phyloP scores from a whole-genome alignment of 2,888 invertebrate species.

The Norana najaformis region DNA sequence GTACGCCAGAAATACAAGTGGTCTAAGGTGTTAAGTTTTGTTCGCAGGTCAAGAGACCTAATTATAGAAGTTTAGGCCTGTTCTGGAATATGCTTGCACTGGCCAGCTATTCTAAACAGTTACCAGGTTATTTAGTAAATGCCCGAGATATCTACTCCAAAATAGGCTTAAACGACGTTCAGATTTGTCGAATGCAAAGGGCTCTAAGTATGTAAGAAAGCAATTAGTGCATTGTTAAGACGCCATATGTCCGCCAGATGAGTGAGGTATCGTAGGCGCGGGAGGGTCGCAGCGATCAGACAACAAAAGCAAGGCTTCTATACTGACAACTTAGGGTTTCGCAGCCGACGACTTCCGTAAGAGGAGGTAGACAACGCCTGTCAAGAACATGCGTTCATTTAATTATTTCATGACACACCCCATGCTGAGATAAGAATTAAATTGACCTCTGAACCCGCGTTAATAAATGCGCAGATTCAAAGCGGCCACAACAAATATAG shows the following conservation, averaged over 20 bases:
- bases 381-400: background rate
- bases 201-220: too few species aligned
- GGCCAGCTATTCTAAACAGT: background rate
- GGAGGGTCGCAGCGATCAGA: too few species aligned
- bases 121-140: background rate
- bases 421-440: conserved; percentile 13
- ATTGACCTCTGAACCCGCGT: background rate
- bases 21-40: too few species aligned
- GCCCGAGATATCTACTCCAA: background rate
- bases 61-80: too few species aligned
- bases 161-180: background rate
- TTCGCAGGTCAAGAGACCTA: too few species aligned
- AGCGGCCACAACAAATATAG: background rate
- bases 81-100: background rate
- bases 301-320: too few species aligned
- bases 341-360: background rate
- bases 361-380: background rate
- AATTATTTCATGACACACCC: background rate
- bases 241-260: too few species aligned
- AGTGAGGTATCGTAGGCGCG: too few species aligned
- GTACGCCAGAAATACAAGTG: too few species aligned
- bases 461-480: background rate
- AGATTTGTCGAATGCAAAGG: background rate
- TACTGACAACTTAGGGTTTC: background rate
- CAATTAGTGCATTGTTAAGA: too few species aligned